Base-by-base conservation (phyloP, 1,140 invertebrate species). In the Paralvinella palmiformis region DNA sequence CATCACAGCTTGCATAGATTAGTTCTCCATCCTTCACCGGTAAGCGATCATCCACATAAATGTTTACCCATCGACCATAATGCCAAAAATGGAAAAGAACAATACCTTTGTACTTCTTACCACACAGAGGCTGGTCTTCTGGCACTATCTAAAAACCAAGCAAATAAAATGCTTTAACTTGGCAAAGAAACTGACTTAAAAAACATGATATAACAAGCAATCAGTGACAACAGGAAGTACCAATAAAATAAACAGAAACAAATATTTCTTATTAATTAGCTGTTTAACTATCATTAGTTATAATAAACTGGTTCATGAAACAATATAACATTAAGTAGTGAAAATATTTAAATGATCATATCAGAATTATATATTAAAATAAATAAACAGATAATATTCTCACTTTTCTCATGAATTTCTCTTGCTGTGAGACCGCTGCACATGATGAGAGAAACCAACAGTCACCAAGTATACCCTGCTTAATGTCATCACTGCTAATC, bases 371-470 rank as follows among this genome's bases (percentile, higher is more conserved):
- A 29, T 24, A 4, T n/a, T 62, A 35, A 20, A 27, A 17, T 17
- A 62, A 24, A 15, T 22, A 66, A 45, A 15, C 31, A 31, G 7
- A 22, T 29, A 17, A 0, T 1, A 62, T n/a, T n/a, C 70, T 64
- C 62, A 83, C 82, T 71, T 76, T 82, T 63, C 76, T 73, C 68
- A 84, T 80, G 13, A 81, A 77, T 29, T 75, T 74, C 37, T 75
- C 70, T 59, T 75, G 69, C 65, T 79, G 77, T 27, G 83, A 80
- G 0, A 84, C 76, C 37, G 83, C 81, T 29, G 82, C 80, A 73
- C 81, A 83, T 5, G 81, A 77, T 5, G 82, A 83, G 15, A 84
- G 71, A 65, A 79, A 81, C 83, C 83, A 84, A 63, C 83, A 84
- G 71, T 84, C 82, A 36, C 82, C 83, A 57, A 79, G 72, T 64